phyloP scores from a whole-genome alignment of 2,113 vertebrate species.

The Callopanchax toddi region DNA sequence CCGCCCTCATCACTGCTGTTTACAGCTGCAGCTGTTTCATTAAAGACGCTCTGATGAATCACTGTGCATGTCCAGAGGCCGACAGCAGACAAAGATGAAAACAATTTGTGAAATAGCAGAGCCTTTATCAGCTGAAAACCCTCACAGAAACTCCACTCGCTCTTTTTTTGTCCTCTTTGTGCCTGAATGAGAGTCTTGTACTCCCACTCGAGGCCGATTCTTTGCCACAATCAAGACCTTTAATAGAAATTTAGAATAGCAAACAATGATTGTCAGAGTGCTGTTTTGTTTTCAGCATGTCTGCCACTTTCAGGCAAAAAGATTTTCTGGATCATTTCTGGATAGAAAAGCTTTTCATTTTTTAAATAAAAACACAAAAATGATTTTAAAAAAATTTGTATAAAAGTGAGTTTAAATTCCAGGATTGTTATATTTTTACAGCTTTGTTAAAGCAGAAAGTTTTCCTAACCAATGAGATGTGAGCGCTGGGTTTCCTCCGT shows the following conservation, averaged over 20 bases:
- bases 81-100: background rate
- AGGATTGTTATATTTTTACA: too few relatives aligned
- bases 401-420: too few relatives aligned
- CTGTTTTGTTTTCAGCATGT: slow-evolving; percentile 26
- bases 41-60: slow-evolving; percentile 4
- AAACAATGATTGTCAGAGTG: slow-evolving; percentile 29
- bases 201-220: slow-evolving; percentile 6
- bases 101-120: background rate
- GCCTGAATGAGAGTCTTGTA: slow-evolving; percentile 10
- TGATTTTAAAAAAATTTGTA: too few relatives aligned
- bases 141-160: background rate
- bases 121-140: slow-evolving; percentile 20
- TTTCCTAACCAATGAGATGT: too few relatives aligned
- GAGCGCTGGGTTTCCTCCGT: background rate
- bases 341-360: background rate
- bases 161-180: background rate
- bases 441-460: too few relatives aligned
- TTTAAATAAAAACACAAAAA: background rate
- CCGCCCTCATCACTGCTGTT: background rate
- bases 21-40: slow-evolving; percentile 17
- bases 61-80: background rate
- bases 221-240: slow-evolving; percentile 1
- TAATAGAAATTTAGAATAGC: background rate
- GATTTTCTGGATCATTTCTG: background rate
- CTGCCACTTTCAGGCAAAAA: background rate